phyloP scores from a whole-genome alignment of 2,113 vertebrate species.

The Nestor notabilis region DNA sequence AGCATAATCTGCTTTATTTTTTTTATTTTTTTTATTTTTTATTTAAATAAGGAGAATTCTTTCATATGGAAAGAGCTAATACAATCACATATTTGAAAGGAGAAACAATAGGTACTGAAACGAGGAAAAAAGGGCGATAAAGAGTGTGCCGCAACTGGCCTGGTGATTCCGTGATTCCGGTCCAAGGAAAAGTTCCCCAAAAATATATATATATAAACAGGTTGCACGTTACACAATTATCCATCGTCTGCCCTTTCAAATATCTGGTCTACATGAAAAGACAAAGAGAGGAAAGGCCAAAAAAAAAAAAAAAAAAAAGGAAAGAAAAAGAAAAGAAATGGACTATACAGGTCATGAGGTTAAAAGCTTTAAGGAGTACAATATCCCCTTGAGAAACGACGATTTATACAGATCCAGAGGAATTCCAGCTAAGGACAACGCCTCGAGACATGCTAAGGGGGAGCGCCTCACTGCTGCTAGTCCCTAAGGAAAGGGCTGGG shows the following conservation, averaged over 20 bases:
- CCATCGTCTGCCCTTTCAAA: slow-evolving; percentile 83
- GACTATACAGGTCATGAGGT: slow-evolving; percentile 72
- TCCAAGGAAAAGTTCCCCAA: slow-evolving; percentile 63
- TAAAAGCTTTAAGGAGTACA: slow-evolving; percentile 59
- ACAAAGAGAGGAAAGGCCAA: slow-evolving; percentile 80
- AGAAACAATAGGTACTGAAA: slow-evolving; percentile 88
- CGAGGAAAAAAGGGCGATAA: slow-evolving; percentile 68
- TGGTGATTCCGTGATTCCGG: slow-evolving; percentile 60
- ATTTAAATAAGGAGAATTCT: slow-evolving; percentile 93
- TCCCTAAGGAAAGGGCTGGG: neutral
- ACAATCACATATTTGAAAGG: slow-evolving; percentile 96
- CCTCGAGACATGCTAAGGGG: slow-evolving; percentile 28
- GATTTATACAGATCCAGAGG: slow-evolving; percentile 26
- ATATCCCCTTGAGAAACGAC: slow-evolving; percentile 53
- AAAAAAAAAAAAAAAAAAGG: neutral
- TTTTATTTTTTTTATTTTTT: slow-evolving; percentile 68
- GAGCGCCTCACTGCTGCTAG: slow-evolving; percentile 11
- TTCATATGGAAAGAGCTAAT: slow-evolving; percentile 92
- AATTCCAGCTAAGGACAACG: slow-evolving; percentile 24
- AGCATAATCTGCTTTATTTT: slow-evolving; percentile 89
- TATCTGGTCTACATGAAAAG: slow-evolving; percentile 80
- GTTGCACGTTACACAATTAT: slow-evolving; percentile 76
- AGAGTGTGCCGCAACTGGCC: slow-evolving; percentile 76
- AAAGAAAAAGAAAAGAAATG: neutral
- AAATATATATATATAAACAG: slow-evolving; percentile 56